Evolutionary conservation across 2,113 vertebrate species (phyloP), one percentile per base, ranked within the genome.

Genomic region (Neolamprologus toae): DNA sequence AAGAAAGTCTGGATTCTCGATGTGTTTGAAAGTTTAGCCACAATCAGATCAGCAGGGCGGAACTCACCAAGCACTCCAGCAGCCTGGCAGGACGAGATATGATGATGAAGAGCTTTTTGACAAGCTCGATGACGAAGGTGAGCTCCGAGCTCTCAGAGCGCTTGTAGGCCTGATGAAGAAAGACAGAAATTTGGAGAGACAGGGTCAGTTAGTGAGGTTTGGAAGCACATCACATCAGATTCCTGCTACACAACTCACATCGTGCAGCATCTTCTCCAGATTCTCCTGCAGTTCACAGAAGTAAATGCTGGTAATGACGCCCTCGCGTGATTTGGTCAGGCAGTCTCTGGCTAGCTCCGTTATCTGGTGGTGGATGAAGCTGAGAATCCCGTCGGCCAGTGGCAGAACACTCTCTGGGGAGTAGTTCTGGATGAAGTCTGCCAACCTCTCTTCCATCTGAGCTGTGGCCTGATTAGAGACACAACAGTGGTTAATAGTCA

Each of bases 341-440:
- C 98, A 99, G 94, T 99, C 98, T 2, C 98, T 94, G 13, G 98
- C 97, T 95, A 99, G 95, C 95, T 99, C 98, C 1, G 97, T 97
- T 68, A 99, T 96, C 95, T 99, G 98, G 94, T 99, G 98, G 94
- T 99, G 98, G 94, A 99, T 99, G 93, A 99, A 99, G 95, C 98
- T 99, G 86, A 99, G 97, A 83, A 98, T 97, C 2, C 98, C 98
- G 1, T 99, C 98, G 0, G 98, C 98, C 95, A 99, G 93, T 0
- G 98, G 98, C 8, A 98, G 94, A 68, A 97, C 97, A 13, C 93
- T 98, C 91, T 98, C 98, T 0, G 98, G 98, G 17, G 97, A 97
- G 68, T 96, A 98, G 83, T 92, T 95, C 12, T 96, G 96, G 86
- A 97, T 95, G 92, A 98, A 98, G 76, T 98, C 97, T 3, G 97